Evolutionary conservation across 2,797 vertebrate genomes (phyloP).

Genomic region (Sciurus vulgaris): DNA sequence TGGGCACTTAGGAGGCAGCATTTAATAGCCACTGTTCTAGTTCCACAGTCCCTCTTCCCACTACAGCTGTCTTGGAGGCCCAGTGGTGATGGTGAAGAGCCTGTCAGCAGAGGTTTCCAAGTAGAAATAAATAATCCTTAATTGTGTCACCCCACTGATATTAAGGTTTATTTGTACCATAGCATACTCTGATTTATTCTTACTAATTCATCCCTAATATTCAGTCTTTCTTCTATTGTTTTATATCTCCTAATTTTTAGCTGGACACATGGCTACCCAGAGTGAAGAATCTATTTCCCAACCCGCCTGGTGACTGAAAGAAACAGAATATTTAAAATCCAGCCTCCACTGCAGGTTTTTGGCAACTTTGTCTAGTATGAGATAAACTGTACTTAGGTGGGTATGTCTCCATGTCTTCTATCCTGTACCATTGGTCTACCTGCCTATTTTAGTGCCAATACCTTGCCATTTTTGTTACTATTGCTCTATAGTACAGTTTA

Average conservation of each 20-base stretch:
- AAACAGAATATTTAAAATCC: constrained; percentile 2
- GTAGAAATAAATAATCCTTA: background rate
- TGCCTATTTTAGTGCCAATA: too few species aligned
- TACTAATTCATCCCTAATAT: background rate
- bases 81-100: background rate
- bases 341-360: background rate
- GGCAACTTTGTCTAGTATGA: too few species aligned
- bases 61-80: background rate
- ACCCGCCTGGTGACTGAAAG: background rate
- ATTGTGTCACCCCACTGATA: background rate
- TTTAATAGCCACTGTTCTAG: background rate
- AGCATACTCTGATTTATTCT: background rate
- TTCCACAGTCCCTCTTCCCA: background rate
- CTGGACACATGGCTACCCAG: background rate
- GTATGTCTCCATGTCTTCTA: too few species aligned
- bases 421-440: too few species aligned
- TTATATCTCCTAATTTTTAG: background rate
- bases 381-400: too few species aligned
- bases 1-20: too few species aligned
- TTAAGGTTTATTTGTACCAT: background rate
- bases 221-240: background rate
- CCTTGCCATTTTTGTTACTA: too few species aligned
- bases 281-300: constrained; percentile 11
- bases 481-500: too few species aligned
- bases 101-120: background rate